These are phyloP conservation scores for Cacoxenus indagator DNA, from an alignment of 2,888 invertebrate genomes.

Conservation along the genomic window DNA sequence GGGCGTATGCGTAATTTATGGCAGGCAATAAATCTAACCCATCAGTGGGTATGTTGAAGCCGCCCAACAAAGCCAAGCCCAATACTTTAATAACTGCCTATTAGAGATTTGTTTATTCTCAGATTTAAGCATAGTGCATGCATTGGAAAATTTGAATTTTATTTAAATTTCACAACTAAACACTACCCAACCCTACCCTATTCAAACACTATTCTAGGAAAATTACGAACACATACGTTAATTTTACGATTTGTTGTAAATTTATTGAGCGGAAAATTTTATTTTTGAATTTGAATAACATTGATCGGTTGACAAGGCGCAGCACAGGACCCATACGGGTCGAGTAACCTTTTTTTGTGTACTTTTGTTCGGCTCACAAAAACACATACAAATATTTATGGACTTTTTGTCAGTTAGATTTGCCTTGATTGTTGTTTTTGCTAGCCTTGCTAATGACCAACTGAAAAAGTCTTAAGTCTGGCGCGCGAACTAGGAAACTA, in stretches of 20 bases:
- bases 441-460: conserved; percentile 17
- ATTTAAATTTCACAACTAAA: neutral
- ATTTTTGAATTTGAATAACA: conserved; percentile 21
- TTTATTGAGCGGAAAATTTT: conserved; percentile 63
- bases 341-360: neutral
- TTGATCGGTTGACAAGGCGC: conserved; percentile 26
- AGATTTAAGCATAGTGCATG: neutral
- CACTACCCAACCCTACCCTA: neutral
- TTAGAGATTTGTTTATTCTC: neutral
- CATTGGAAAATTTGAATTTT: neutral
- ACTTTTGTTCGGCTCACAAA: neutral
- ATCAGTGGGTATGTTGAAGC: neutral
- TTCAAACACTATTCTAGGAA: neutral
- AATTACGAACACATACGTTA: conserved; percentile 59
- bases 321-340: neutral
- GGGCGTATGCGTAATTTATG: neutral
- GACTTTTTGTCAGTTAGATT: neutral
- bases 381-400: conserved; percentile 12
- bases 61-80: neutral
- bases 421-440: neutral
- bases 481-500: neutral
- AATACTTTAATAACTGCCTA: neutral
- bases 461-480: neutral
- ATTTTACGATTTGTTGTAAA: conserved; percentile 45
- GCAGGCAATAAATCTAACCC: neutral